Evolutionary conservation across 2,888 invertebrate genomes (phyloP).

Genomic region (Onthophagus sagittarius): DNA sequence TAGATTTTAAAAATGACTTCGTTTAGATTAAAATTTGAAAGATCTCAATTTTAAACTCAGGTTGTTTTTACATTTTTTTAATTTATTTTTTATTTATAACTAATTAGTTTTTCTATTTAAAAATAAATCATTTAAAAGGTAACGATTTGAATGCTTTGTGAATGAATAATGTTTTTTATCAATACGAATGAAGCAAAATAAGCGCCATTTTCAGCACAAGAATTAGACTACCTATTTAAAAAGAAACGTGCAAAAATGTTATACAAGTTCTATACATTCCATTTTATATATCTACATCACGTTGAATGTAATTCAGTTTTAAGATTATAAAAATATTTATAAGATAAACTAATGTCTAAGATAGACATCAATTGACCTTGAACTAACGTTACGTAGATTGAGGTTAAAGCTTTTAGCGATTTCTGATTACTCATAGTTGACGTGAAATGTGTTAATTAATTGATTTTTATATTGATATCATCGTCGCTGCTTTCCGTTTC

Average conservation of each 20-base stretch:
- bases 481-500: too few relatives aligned
- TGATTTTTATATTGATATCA: too few relatives aligned
- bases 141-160: neutral
- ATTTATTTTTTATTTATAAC: neutral
- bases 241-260: neutral
- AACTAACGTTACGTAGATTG: too few relatives aligned
- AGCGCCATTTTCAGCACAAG: neutral
- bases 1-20: neutral
- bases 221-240: neutral
- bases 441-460: too few relatives aligned
- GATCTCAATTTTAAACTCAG: neutral
- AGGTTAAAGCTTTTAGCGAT: too few relatives aligned
- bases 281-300: neutral
- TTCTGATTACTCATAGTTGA: too few relatives aligned
- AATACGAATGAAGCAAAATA: too few relatives aligned
- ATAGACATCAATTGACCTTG: too few relatives aligned
- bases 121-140: too few relatives aligned
- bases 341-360: neutral
- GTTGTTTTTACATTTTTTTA: neutral
- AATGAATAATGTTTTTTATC: neutral
- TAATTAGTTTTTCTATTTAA: too few relatives aligned
- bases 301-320: neutral
- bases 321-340: neutral
- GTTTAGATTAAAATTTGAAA: neutral
- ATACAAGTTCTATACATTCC: neutral